These are phyloP conservation scores for Brachystomella parvula DNA, from an alignment of 1,140 invertebrate genomes.

Conservation along the genomic window DNA sequence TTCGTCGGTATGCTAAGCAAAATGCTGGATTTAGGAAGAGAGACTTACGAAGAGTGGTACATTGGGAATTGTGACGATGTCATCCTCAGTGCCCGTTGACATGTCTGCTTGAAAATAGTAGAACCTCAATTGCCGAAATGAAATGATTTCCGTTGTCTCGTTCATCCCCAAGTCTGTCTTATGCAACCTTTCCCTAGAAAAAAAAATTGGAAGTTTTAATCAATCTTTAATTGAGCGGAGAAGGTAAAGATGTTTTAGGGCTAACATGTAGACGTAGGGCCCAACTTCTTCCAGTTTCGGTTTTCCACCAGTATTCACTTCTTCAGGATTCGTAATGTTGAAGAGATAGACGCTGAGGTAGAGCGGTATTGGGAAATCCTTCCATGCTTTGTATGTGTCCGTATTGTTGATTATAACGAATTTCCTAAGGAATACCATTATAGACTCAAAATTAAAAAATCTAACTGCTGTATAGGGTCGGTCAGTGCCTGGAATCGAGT, in stretches of 20 bases:
- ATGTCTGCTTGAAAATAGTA: slow-evolving; percentile 30
- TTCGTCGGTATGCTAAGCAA: neutral
- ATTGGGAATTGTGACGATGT: slow-evolving; percentile 28
- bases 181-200: slow-evolving; percentile 20
- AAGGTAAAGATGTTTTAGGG: too few species aligned
- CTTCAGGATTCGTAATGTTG: slow-evolving; percentile 45
- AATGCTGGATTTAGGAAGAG: too few species aligned
- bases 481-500: neutral
- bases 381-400: slow-evolving; percentile 41
- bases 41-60: slow-evolving; percentile 32
- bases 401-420: slow-evolving; percentile 29
- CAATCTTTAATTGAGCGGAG: neutral
- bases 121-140: slow-evolving; percentile 27
- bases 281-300: slow-evolving; percentile 46
- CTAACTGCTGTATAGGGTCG: neutral
- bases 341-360: slow-evolving; percentile 48
- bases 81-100: slow-evolving; percentile 28
- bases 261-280: slow-evolving; percentile 49
- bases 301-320: slow-evolving; percentile 44
- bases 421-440: slow-evolving; percentile 23
- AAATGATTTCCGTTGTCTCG: slow-evolving; percentile 23
- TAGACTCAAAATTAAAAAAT: neutral
- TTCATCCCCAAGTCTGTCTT: slow-evolving; percentile 28
- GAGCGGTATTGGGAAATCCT: slow-evolving; percentile 45
- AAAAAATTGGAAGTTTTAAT: neutral